Evolutionary conservation across 2,888 invertebrate genomes (phyloP).

Genomic region (Cataglyphis altisquamis): DNA sequence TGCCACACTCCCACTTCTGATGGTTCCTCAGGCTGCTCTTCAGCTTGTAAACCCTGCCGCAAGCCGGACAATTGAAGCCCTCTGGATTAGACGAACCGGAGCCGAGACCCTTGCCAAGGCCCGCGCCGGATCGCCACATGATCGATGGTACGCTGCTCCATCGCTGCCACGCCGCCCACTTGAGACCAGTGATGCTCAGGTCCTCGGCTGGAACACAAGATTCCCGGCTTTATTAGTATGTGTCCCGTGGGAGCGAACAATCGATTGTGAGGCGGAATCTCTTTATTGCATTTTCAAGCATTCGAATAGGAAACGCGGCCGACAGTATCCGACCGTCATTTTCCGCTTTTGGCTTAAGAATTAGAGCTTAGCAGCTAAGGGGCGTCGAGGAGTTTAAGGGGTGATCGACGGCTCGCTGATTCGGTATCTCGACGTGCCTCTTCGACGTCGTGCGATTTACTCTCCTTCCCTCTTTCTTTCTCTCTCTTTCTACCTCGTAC

Average conservation of each 20-base stretch:
- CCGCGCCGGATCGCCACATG: slow-evolving; percentile 85
- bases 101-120: slow-evolving; percentile 82
- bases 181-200: slow-evolving; percentile 91
- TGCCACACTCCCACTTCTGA: slow-evolving; percentile 86
- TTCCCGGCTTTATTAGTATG: slow-evolving; percentile 81
- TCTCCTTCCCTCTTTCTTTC: neutral
- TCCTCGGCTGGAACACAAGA: slow-evolving; percentile 89
- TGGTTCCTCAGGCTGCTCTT: slow-evolving; percentile 90
- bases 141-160: slow-evolving; percentile 86
- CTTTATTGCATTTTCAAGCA: slow-evolving; percentile 37
- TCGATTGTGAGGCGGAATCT: slow-evolving; percentile 23
- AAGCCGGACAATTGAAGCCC: slow-evolving; percentile 92
- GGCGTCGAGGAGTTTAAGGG: slow-evolving; percentile 28
- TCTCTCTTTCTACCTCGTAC: neutral
- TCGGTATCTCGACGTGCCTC: slow-evolving; percentile 33
- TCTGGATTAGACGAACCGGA: slow-evolving; percentile 84
- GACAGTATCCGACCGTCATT: slow-evolving; percentile 56
- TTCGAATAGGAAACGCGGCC: slow-evolving; percentile 53
- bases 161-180: slow-evolving; percentile 90
- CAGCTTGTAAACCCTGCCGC: slow-evolving; percentile 94
- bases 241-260: slow-evolving; percentile 48
- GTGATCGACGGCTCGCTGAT: slow-evolving; percentile 17
- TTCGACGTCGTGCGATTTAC: slow-evolving; percentile 23
- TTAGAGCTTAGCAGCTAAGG: slow-evolving; percentile 61
- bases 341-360: slow-evolving; percentile 47